Evolutionary conservation across 2,888 invertebrate genomes (phyloP).

Genomic region (Bombylius major): DNA sequence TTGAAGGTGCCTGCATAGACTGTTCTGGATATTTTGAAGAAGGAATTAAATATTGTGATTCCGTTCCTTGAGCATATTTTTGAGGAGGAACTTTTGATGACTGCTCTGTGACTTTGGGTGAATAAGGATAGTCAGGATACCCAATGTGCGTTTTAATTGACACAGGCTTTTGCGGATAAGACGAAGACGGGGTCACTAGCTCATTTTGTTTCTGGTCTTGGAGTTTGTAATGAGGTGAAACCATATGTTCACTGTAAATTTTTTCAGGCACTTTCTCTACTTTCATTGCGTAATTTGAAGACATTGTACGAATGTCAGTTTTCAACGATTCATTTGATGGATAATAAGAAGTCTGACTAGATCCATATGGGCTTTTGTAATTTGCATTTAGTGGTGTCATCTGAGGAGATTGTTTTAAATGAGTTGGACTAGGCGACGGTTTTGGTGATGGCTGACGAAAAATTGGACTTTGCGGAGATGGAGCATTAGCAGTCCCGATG

Average conservation of each 20-base stretch:
- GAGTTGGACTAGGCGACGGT: slow-evolving; percentile 12
- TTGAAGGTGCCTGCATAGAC: neutral
- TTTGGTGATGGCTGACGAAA: slow-evolving; percentile 14
- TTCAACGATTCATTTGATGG: neutral
- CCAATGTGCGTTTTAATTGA: neutral
- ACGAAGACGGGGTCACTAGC: no score
- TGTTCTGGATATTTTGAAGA: neutral
- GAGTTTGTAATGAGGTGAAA: neutral
- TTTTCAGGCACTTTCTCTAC: neutral
- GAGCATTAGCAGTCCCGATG: slow-evolving; percentile 6
- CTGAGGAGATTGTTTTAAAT: slow-evolving; percentile 7
- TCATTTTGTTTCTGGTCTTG: neutral
- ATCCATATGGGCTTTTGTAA: slow-evolving; percentile 2
- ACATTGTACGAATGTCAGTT: neutral
- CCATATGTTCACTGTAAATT: neutral
- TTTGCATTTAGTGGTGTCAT: neutral
- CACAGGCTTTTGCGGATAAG: neutral
- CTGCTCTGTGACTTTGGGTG: neutral
- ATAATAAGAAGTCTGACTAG: neutral
- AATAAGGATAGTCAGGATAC: neutral
- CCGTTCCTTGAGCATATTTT: neutral
- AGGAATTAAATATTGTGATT: neutral
- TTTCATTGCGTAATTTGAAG: neutral
- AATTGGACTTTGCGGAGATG: slow-evolving; percentile 13
- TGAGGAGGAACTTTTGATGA: neutral